phyloP scores from a whole-genome alignment of 2,113 vertebrate species.

The Apteryx owenii region DNA sequence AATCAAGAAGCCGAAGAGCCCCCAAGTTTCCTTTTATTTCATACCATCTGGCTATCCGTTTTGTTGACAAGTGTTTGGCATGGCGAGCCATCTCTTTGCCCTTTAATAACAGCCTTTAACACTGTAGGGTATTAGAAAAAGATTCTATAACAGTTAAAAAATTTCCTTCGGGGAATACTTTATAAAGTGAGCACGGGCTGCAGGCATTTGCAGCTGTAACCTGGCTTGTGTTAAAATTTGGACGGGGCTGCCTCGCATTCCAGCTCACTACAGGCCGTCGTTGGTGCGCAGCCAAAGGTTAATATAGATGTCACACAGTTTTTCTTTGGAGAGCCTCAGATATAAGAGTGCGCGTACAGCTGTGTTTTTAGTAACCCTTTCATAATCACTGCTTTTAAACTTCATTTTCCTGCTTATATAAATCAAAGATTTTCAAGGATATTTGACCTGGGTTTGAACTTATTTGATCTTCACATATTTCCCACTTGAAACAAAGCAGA shows the following conservation, averaged over 20 bases:
- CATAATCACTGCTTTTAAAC: slow-evolving; percentile 79
- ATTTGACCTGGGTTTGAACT: slow-evolving; percentile 84
- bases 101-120: slow-evolving; percentile 81
- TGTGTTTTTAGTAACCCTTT: slow-evolving; percentile 84
- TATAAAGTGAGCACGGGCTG: slow-evolving; percentile 74
- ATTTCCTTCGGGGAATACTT: slow-evolving; percentile 80
- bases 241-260: slow-evolving; percentile 89
- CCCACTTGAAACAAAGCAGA: slow-evolving; percentile 73
- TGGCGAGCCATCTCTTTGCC: slow-evolving; percentile 75
- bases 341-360: slow-evolving; percentile 76
- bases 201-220: slow-evolving; percentile 85
- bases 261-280: slow-evolving; percentile 84
- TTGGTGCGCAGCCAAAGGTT: slow-evolving; percentile 89
- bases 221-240: slow-evolving; percentile 86
- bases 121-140: slow-evolving; percentile 82
- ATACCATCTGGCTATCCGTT: slow-evolving; percentile 79
- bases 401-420: slow-evolving; percentile 79
- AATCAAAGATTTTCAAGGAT: slow-evolving; percentile 80
- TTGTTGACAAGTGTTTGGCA: slow-evolving; percentile 84
- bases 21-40: slow-evolving; percentile 68
- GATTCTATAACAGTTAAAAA: slow-evolving; percentile 83
- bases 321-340: slow-evolving; percentile 79
- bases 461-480: slow-evolving; percentile 75
- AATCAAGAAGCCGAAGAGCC: slow-evolving; percentile 63
- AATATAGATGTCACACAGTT: slow-evolving; percentile 95